Base-by-base conservation (phyloP, 2,113 vertebrate species). In the Tachuris rubrigastra region DNA sequence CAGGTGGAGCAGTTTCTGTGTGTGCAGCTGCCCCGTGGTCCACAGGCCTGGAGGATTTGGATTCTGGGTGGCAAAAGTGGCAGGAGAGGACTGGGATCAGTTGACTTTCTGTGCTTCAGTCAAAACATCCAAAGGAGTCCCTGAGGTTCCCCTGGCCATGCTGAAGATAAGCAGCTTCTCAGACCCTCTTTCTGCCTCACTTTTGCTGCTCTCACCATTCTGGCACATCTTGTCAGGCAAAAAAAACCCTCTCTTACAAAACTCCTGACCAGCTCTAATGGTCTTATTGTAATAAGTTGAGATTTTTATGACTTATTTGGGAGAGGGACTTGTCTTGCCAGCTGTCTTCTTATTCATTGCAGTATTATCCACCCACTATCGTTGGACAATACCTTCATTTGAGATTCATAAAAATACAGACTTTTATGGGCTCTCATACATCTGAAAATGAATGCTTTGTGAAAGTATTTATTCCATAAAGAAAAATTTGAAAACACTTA, bases 401-500 rank as follows among this genome's bases (percentile, higher is more conserved):
- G 69, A 89, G 80, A 71, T 78, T 44, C 55, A 82, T 85, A 85
- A 96, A 93, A 95, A 68, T 47, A 39, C 74, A 92, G 83, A 81
- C 2, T 12, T 90, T 92, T 90, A 63, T 75, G 74, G 52, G 49
- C 44, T 92, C 6, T 87, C n/a, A 14, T 69, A 50, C 56, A 77
- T 94, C 75, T 90, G 75, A 91, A 74, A 91, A 91, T 25, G 9
- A 95, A 53, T 67, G 55, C 14, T 89, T 87, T 93, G 39, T 89
- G 30, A 31, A 86, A 74, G 63, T 42, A 69, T 76, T 93, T 85
- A 69, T 94, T 80, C 58, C 59, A 68, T 67, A 58, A 44, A 80
- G 53, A 68, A 85, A 94, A 92, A 71, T 13, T 23, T 22, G 3
- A 67, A 80, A 83, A 27, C 0, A 0, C 55, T 81, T 89, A 6